Conservation (phyloP, 2,888 invertebrate genomes). For the Andrena chrysosceles region DNA sequence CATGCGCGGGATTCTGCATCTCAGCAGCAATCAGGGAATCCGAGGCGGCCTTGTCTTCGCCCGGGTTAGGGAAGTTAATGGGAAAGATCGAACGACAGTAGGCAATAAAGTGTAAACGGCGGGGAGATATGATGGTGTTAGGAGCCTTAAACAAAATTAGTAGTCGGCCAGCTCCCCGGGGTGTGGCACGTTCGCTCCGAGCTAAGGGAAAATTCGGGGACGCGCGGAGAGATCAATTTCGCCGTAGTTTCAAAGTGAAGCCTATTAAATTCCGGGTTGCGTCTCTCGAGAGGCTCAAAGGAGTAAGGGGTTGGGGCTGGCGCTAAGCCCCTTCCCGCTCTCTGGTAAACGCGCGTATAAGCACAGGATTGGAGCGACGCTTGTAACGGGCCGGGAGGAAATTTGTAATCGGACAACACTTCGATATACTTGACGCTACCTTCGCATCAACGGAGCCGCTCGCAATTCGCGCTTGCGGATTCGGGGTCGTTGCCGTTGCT, state of each 20-base stretch:
- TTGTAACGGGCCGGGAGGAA: conserved; percentile 60
- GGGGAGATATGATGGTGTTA: conserved; percentile 53
- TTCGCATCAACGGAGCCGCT: conserved; percentile 16
- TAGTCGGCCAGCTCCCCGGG: conserved; percentile 46
- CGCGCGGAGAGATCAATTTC: conserved; percentile 73
- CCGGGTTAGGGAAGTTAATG: conserved; percentile 14
- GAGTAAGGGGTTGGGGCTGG: conserved; percentile 44
- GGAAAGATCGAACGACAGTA: conserved; percentile 36
- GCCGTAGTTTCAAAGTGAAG: conserved; percentile 78
- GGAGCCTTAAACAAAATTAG: conserved; percentile 61
- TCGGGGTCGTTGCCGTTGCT: background rate
- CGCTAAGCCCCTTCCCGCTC: background rate
- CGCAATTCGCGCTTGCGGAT: background rate
- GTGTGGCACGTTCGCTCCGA: conserved; percentile 35
- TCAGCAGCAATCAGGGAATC: background rate
- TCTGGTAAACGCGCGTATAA: conserved; percentile 59
- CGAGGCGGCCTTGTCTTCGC: background rate
- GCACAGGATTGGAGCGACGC: conserved; percentile 69
- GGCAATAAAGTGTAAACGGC: conserved; percentile 47
- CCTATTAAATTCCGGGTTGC: conserved; percentile 79
- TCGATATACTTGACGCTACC: conserved; percentile 68
- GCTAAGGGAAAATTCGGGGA: conserved; percentile 68
- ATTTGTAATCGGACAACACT: conserved; percentile 74
- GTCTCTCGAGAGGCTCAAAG: conserved; percentile 76
- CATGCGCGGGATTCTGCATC: background rate